Evolutionary conservation across 2,888 invertebrate species (phyloP).

Genomic region (Drosophila emarginata): DNA sequence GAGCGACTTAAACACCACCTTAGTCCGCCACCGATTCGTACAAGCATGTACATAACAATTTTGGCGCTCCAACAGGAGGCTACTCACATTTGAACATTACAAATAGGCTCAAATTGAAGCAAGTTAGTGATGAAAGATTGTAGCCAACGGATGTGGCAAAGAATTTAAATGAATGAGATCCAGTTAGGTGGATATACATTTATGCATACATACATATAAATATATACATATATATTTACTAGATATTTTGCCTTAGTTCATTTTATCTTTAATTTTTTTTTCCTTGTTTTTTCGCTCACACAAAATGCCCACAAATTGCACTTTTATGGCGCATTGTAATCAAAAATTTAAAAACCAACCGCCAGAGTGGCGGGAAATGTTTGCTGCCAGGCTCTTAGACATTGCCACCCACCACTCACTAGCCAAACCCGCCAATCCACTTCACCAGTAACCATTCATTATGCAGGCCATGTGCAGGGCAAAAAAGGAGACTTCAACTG

Average conservation of each 20-base stretch:
- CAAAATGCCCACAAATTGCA: slow-evolving; percentile 64
- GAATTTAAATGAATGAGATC: slow-evolving; percentile 36
- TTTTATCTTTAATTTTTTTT: not conserved
- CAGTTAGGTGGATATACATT: not conserved
- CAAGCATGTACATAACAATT: no score
- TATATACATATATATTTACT: not conserved
- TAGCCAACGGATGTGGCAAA: slow-evolving; percentile 32
- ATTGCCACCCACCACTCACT: not conserved
- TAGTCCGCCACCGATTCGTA: no score
- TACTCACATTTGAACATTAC: no score
- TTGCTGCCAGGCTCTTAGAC: slow-evolving; percentile 41
- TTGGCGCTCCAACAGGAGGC: no score
- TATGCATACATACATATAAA: not conserved
- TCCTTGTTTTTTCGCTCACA: slow-evolving; percentile 2
- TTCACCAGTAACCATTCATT: slow-evolving; percentile 58
- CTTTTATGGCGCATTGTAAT: slow-evolving; percentile 60
- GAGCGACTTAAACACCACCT: no score
- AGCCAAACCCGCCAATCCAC: not conserved
- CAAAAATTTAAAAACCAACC: slow-evolving; percentile 49
- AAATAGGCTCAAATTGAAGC: slow-evolving; percentile 15
- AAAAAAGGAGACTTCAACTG: slow-evolving; percentile 52
- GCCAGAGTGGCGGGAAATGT: slow-evolving; percentile 24
- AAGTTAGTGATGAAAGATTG: slow-evolving; percentile 45
- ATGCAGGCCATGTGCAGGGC: slow-evolving; percentile 72
- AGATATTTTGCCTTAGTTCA: not conserved